Base-by-base conservation (phyloP, 2,888 invertebrate species). In the Erynnis tages region DNA sequence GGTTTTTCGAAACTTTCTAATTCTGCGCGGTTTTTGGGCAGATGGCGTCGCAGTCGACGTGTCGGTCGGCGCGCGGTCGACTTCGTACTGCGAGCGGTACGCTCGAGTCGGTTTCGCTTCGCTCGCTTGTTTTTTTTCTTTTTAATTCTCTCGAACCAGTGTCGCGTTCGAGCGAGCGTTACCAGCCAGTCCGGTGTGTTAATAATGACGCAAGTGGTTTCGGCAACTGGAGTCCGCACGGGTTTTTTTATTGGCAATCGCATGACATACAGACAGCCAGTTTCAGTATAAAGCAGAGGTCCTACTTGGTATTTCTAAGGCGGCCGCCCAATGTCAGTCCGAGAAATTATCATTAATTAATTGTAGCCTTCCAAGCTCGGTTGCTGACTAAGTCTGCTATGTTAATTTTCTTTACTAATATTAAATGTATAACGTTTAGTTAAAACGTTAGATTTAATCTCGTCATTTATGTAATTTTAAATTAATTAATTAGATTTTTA, bases 191-290 rank as follows among this genome's bases (percentile, higher is more conserved):
- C 64, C 75, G 69, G 73, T 76, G 71, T 76, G 76, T 73, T 76
- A 55, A 57, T 54, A 25, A 57, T 88, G 87, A 86, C 85, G 87
- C 85, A 87, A 87, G 82, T 65, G 43, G 74, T 86, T 88, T 86
- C 77, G 80, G 79, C 86, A 87, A 82, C 71, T 61, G 49, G 62
- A 66, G 65, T 69, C 64, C 66, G 62, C 57, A 58, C 57, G 65
- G 67, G 65, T 81, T 80, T 81, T 79, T 76, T 68, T 56, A 53
- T 61, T 61, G 60, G 58, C 58, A 63, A 54, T 54, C 53, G 48
- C 27, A 45, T 54, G 54, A 58, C 58, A 53, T 53, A 53, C 57
- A 46, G 53, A 32, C 45, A 8, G 40, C 37, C 45, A 45, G 45
- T 53, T 32, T 30, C 30, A 45, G 45, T 53, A 30, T 19, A 25